Percentiles rank a stretch among this genome's conserved stretches.
phyloP scores from a whole-genome alignment of 2,888 invertebrate species.

The Adelphocoris suturalis region DNA sequence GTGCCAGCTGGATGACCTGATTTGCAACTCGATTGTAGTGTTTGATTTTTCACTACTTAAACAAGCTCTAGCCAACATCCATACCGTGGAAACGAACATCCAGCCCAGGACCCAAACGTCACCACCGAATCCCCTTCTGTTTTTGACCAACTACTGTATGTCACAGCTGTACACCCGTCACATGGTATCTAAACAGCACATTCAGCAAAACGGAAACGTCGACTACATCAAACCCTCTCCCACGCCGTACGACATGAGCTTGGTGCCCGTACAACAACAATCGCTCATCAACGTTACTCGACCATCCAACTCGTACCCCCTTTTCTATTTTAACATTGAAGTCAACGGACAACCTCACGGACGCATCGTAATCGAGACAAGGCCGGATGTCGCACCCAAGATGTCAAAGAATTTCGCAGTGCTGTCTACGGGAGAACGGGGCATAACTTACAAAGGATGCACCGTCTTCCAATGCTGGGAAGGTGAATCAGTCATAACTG shows the following conservation, averaged over 20 bases:
- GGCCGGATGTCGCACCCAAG: slow-evolving; percentile 88
- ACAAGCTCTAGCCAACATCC: slow-evolving; percentile 84
- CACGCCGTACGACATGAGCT: slow-evolving; percentile 73
- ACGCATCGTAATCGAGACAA: slow-evolving; percentile 87
- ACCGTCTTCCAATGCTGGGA: slow-evolving; percentile 91
- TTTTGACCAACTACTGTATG: slow-evolving; percentile 88
- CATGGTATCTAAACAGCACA: slow-evolving; percentile 81
- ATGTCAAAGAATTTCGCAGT: slow-evolving; percentile 90
- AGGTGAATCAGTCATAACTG: slow-evolving; percentile 88
- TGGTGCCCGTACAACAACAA: slow-evolving; percentile 77
- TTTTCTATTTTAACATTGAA: slow-evolving; percentile 88
- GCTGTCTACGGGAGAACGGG: slow-evolving; percentile 86
- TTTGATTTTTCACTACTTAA: slow-evolving; percentile 85
- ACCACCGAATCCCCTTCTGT: slow-evolving; percentile 84
- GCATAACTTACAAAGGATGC: slow-evolving; percentile 89
- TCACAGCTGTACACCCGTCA: slow-evolving; percentile 86
- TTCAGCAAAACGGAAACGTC: slow-evolving; percentile 79
- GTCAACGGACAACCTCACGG: slow-evolving; percentile 86
- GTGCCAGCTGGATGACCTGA: slow-evolving; percentile 86
- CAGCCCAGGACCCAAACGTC: slow-evolving; percentile 75
- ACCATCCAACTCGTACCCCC: slow-evolving; percentile 79
- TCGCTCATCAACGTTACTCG: slow-evolving; percentile 77
- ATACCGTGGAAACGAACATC: slow-evolving; percentile 82
- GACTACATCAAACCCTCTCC: slow-evolving; percentile 77
- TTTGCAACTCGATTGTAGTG: slow-evolving; percentile 84